A percentile compares a stretch with the other conserved stretches of the same genome.
These are phyloP conservation scores for Lithobates pipiens DNA, from an alignment of 2,797 vertebrate species.

Conservation along the genomic window DNA sequence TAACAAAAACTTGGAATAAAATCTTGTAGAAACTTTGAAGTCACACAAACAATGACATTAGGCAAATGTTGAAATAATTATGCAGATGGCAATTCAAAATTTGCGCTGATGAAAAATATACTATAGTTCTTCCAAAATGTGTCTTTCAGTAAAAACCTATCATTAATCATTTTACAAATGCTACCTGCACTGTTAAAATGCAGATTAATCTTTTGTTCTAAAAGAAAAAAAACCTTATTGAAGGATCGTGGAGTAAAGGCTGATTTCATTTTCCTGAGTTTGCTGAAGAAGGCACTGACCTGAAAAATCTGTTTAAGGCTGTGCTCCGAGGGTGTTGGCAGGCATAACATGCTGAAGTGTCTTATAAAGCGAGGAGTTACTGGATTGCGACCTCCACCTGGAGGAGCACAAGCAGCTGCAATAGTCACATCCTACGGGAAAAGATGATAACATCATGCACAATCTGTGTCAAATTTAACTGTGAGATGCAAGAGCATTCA, in stretches of 20 bases:
- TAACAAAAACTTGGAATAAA: too few relatives aligned
- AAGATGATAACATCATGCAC: slow-evolving; percentile 53
- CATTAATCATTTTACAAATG: background rate
- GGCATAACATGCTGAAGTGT: slow-evolving; percentile 86
- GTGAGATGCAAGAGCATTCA: slow-evolving; percentile 21
- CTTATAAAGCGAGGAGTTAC: slow-evolving; percentile 86
- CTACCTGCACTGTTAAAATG: slow-evolving; percentile 2
- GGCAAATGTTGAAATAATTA: too few relatives aligned
- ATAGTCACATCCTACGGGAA: slow-evolving; percentile 81
- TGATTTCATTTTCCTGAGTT: slow-evolving; percentile 23
- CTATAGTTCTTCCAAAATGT: background rate
- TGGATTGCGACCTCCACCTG: slow-evolving; percentile 86
- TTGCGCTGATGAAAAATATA: too few relatives aligned
- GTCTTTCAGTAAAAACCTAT: background rate
- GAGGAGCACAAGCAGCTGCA: slow-evolving; percentile 83
- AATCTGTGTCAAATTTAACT: slow-evolving; percentile 60
- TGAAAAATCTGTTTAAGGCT: slow-evolving; percentile 88
- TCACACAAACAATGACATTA: too few relatives aligned
- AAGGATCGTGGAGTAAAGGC: background rate
- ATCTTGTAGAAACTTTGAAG: too few relatives aligned
- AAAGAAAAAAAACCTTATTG: slow-evolving; percentile 12
- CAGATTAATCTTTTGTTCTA: slow-evolving; percentile 26
- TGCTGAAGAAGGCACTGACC: slow-evolving; percentile 69
- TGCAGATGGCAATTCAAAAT: too few relatives aligned
- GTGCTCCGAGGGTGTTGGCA: slow-evolving; percentile 84